phyloP scores from a whole-genome alignment of 23 tunicate species.

The Diplosoma virens region DNA sequence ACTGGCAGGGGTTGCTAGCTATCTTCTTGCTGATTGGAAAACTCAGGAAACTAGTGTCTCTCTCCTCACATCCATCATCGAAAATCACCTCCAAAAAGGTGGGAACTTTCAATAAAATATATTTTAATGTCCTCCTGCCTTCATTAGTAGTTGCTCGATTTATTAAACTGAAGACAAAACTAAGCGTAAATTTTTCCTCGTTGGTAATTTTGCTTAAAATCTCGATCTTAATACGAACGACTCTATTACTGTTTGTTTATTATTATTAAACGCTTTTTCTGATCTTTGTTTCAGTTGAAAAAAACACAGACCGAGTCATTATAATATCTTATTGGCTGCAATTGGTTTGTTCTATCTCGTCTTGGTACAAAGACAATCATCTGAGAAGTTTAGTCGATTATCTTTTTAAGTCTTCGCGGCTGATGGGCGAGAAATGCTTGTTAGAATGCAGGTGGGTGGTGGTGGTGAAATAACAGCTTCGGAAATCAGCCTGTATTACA shows the following conservation, averaged over 20 bases:
- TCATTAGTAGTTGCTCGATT: not conserved
- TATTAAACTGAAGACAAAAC: no score
- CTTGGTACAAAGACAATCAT: conserved; percentile 64
- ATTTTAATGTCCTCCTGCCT: not conserved
- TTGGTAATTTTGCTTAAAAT: no score
- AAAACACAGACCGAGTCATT: not conserved
- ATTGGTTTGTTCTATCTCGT: conserved; percentile 42
- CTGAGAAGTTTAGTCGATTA: conserved; percentile 46
- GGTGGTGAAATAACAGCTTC: no score
- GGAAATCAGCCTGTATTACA: no score
- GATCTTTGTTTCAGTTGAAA: conserved; percentile 13
- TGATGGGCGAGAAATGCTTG: conserved; percentile 23
- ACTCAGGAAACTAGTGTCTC: not conserved
- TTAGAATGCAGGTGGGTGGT: conserved; percentile 43
- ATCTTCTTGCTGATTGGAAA: not conserved
- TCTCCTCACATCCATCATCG: conserved; percentile 23
- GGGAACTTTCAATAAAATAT: not conserved
- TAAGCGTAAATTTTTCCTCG: no score
- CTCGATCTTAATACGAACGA: no score
- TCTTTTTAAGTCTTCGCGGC: conserved; percentile 50
- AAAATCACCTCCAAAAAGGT: conserved; percentile 39
- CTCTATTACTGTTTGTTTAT: not conserved
- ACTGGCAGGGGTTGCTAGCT: conserved; percentile 13
- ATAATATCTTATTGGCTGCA: conserved; percentile 71
- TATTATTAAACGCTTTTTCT: not conserved